Evolutionary conservation across 2,888 invertebrate species (phyloP).

Genomic region (Pterobdella sp.): DNA sequence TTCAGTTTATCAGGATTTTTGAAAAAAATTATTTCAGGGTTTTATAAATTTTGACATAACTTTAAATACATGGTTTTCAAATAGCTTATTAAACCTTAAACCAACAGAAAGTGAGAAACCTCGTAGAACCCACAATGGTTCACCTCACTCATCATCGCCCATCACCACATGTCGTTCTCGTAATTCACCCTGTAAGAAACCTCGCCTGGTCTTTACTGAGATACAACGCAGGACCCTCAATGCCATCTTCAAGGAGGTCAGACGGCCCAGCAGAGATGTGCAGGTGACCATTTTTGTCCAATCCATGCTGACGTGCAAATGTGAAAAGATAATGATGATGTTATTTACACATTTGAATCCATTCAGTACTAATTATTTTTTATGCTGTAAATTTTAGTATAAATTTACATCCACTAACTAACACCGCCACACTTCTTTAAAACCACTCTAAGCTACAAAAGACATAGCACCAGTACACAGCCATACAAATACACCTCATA

Average conservation of each 20-base stretch:
- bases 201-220: conserved; percentile 20
- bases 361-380: neutral
- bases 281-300: conserved; percentile 7
- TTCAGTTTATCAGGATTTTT: no score
- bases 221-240: conserved; percentile 14
- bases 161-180: neutral
- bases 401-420: neutral
- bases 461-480: no score
- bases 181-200: neutral
- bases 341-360: neutral
- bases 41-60: no score
- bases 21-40: no score
- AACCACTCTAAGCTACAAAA: no score
- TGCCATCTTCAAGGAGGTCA: conserved; percentile 17
- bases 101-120: neutral
- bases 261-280: conserved; percentile 19
- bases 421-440: neutral
- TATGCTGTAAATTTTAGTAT: neutral
- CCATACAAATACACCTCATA: no score
- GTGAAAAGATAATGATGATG: neutral
- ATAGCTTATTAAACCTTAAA: neutral
- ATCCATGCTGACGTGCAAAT: neutral
- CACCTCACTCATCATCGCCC: neutral
- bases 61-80: no score
- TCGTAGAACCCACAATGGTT: neutral